phyloP scores from a whole-genome alignment of 2,888 invertebrate species.

The Trileptium ribeirensis region DNA sequence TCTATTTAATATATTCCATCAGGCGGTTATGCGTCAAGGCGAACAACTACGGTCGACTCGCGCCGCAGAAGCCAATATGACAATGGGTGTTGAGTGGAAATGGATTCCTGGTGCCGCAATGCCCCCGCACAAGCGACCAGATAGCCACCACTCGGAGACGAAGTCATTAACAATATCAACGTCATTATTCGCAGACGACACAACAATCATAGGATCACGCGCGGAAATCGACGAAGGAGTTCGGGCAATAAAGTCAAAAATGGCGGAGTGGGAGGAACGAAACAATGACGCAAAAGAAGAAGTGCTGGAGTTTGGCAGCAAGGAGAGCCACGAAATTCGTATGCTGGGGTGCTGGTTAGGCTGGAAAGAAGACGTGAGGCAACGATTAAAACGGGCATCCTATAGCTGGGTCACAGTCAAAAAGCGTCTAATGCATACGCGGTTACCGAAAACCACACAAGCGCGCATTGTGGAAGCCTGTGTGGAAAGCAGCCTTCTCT shows the following conservation, averaged over 20 bases:
- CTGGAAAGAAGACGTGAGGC: conserved; percentile 4
- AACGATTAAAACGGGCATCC: conserved; percentile 1
- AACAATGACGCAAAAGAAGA: conserved; percentile 1
- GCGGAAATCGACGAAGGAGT: conserved; percentile 9
- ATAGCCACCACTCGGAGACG: conserved; percentile 1
- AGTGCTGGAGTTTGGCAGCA: not conserved
- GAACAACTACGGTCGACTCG: not conserved
- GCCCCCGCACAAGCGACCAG: conserved; percentile 4
- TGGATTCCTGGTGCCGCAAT: not conserved
- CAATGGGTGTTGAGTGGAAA: not conserved
- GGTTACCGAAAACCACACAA: not conserved
- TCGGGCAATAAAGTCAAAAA: not conserved
- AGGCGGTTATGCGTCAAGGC: not conserved
- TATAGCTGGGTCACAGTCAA: not conserved
- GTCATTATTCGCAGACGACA: conserved; percentile 3
- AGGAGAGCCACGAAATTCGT: not conserved
- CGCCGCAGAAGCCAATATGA: not conserved
- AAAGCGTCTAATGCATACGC: not conserved
- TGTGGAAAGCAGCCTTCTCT: not conserved
- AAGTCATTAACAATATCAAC: not conserved
- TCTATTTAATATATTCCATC: conserved; percentile 9
- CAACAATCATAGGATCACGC: not conserved
- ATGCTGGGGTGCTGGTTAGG: conserved; percentile 9
- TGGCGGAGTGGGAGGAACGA: not conserved
- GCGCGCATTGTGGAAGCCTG: conserved; percentile 1